Percentiles rank a stretch among this genome's conserved stretches.
phyloP scores from a whole-genome alignment of 2,888 invertebrate species.

The Polyommatus icarus region DNA sequence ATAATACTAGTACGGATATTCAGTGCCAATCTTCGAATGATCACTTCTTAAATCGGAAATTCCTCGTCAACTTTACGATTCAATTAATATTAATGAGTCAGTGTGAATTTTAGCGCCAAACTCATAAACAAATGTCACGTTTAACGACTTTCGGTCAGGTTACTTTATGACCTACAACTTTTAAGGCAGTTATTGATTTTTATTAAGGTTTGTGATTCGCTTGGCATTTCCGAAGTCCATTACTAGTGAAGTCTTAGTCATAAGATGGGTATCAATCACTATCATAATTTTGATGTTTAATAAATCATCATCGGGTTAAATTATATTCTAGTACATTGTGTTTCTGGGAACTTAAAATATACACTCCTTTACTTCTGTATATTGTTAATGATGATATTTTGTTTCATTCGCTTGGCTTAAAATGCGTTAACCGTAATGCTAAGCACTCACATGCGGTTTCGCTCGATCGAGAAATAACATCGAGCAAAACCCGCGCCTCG shows the following conservation, averaged over 20 bases:
- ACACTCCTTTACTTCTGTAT: not conserved
- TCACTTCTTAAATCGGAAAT: slow-evolving; percentile 13
- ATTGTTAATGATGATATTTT: too few species aligned
- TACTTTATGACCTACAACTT: slow-evolving; percentile 21
- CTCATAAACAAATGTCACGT: slow-evolving; percentile 50
- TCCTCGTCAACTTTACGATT: slow-evolving; percentile 21
- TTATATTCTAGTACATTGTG: not conserved
- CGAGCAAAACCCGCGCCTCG: too few species aligned
- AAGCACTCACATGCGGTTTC: too few species aligned
- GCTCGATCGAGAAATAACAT: too few species aligned
- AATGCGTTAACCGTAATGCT: too few species aligned
- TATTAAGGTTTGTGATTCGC: slow-evolving; percentile 30
- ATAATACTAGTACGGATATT: not conserved
- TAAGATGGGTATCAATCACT: slow-evolving; percentile 1
- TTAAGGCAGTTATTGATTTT: slow-evolving; percentile 29
- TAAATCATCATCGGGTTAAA: not conserved
- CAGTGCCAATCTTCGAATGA: not conserved
- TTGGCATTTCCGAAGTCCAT: slow-evolving; percentile 30
- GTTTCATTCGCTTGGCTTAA: too few species aligned
- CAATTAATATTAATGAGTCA: slow-evolving; percentile 32
- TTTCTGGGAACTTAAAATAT: not conserved
- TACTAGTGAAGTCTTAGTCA: slow-evolving; percentile 25
- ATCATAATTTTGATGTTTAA: not conserved
- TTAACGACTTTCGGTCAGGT: slow-evolving; percentile 59
- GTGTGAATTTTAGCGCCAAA: slow-evolving; percentile 32